These are phyloP conservation scores for Parascotia fuliginaria DNA, from an alignment of 2,888 invertebrate species.

Conservation along the genomic window DNA sequence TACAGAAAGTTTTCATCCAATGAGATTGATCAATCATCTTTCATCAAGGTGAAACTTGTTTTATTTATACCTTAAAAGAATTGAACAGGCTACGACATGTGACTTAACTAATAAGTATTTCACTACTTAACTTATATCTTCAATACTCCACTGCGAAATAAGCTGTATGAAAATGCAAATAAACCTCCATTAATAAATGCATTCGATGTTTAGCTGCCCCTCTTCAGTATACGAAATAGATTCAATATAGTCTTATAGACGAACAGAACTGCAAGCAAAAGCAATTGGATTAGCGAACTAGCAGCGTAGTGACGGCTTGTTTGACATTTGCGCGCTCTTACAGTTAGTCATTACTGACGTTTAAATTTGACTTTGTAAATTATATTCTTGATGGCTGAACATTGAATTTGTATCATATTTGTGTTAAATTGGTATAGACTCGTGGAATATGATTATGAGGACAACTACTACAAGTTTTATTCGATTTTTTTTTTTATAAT, in stretches of 20 bases:
- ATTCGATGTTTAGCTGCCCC: neutral
- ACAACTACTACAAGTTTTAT: too few species aligned
- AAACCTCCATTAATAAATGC: neutral
- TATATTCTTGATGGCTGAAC: constrained; percentile 8
- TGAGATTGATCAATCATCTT: too few species aligned
- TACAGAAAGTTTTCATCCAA: too few species aligned
- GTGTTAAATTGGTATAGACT: neutral
- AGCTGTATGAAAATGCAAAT: constrained; percentile 1
- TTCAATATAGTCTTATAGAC: constrained; percentile 11
- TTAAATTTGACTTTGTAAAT: constrained; percentile 17
- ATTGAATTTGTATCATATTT: too few species aligned
- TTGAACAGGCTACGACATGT: too few species aligned
- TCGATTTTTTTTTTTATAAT: too few species aligned
- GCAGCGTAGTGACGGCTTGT: constrained; percentile 12
- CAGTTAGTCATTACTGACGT: constrained; percentile 23
- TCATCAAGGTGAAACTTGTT: too few species aligned
- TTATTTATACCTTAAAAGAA: too few species aligned
- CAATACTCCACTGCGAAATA: constrained; percentile 1
- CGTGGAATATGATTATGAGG: too few species aligned
- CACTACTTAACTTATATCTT: neutral
- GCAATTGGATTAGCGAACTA: constrained; percentile 35
- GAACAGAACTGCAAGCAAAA: constrained; percentile 24
- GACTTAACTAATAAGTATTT: too few species aligned
- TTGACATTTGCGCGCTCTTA: constrained; percentile 22
- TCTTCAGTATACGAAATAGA: constrained; percentile 4